A percentile compares a stretch with the other conserved stretches of the same genome.
These are phyloP conservation scores for Tetropium fuscum DNA, from an alignment of 2,888 invertebrate species.

Conservation along the genomic window DNA sequence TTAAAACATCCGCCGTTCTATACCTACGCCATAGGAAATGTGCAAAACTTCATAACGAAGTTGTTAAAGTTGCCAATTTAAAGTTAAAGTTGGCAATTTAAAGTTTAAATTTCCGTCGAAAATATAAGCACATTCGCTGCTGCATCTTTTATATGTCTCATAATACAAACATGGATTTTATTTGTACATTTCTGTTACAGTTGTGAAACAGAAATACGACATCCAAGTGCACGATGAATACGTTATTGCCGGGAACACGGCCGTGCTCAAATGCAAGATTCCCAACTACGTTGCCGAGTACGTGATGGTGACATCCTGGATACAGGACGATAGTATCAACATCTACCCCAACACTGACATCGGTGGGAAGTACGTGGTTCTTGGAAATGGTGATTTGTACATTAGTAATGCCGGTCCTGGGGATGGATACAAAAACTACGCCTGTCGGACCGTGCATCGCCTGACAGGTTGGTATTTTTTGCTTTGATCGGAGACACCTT, in stretches of 20 bases:
- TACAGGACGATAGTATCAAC: slow-evolving; percentile 83
- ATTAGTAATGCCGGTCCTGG: slow-evolving; percentile 82
- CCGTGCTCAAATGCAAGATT: slow-evolving; percentile 89
- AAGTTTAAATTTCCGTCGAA: slow-evolving; percentile 37
- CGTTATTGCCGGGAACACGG: slow-evolving; percentile 92
- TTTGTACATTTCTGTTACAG: slow-evolving; percentile 68
- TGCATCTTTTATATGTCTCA: slow-evolving; percentile 33
- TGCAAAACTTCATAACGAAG: slow-evolving; percentile 42
- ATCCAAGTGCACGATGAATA: slow-evolving; percentile 93
- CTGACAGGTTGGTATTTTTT: slow-evolving; percentile 71
- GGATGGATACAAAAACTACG: slow-evolving; percentile 84
- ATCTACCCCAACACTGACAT: slow-evolving; percentile 83
- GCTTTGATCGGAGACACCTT: too few relatives aligned
- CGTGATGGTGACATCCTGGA: slow-evolving; percentile 91
- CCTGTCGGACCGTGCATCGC: slow-evolving; percentile 84
- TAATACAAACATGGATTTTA: slow-evolving; percentile 16
- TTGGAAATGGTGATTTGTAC: slow-evolving; percentile 86
- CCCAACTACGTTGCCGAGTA: slow-evolving; percentile 90
- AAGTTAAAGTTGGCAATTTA: slow-evolving; percentile 45
- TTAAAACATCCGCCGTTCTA: slow-evolving; percentile 3
- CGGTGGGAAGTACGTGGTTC: slow-evolving; percentile 80
- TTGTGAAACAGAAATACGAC: slow-evolving; percentile 87
- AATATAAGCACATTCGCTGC: slow-evolving; percentile 32
- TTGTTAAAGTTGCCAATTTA: too few relatives aligned
- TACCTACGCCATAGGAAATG: slow-evolving; percentile 21